Evolutionary conservation across 1,140 invertebrate species (phyloP).

Genomic region (Venustaconcha ellipsiformis): DNA sequence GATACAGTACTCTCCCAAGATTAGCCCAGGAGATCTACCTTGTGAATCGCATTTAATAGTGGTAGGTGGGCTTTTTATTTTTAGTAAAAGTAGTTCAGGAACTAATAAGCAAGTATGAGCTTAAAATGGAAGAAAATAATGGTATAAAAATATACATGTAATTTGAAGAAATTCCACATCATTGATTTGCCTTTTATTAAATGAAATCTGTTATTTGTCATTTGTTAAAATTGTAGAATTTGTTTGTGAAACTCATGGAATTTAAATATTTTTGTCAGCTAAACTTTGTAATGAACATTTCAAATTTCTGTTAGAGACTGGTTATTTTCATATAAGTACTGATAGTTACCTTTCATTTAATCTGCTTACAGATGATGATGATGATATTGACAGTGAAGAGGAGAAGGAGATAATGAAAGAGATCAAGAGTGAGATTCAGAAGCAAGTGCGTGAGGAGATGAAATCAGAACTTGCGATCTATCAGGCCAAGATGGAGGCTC

Average conservation of each 20-base stretch:
- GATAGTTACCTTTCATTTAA: not conserved
- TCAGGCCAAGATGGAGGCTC: constrained; percentile 42
- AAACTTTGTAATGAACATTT: not conserved
- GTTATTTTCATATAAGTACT: not conserved
- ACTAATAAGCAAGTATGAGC: too few species aligned
- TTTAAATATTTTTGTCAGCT: not conserved
- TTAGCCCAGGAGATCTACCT: too few species aligned
- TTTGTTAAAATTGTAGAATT: not conserved
- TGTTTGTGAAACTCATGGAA: not conserved
- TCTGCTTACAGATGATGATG: constrained; percentile 37
- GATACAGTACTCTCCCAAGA: too few species aligned
- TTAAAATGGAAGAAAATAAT: too few species aligned
- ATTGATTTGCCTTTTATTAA: too few species aligned
- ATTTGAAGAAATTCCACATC: too few species aligned
- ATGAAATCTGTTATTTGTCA: not conserved
- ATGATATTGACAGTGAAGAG: constrained; percentile 64
- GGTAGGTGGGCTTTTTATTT: too few species aligned
- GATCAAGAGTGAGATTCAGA: constrained; percentile 63
- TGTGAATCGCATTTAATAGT: too few species aligned
- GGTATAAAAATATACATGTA: too few species aligned
- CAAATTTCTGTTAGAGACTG: not conserved
- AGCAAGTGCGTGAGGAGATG: constrained; percentile 63
- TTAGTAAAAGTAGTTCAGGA: too few species aligned
- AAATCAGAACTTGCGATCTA: constrained; percentile 60
- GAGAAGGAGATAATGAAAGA: constrained; percentile 62